phyloP scores from a whole-genome alignment of 2,888 invertebrate genomes.

The Euzophera pinguis region DNA sequence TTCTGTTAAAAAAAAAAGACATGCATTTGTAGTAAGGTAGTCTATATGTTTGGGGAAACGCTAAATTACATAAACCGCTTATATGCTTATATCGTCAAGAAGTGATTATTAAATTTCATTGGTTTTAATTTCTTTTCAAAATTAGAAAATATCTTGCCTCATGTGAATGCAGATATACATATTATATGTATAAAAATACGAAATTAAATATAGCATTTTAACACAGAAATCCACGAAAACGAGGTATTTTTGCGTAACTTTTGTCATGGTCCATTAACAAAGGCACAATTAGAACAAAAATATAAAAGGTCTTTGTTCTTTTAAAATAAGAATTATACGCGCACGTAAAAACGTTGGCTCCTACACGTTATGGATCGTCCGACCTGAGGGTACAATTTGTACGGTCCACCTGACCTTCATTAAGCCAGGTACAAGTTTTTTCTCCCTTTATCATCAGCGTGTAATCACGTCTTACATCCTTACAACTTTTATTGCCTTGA shows the following conservation, averaged over 20 bases:
- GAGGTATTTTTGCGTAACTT: background rate
- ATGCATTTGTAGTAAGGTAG: no score
- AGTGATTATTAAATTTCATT: no score
- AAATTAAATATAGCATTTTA: no score
- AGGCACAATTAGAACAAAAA: background rate
- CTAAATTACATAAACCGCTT: no score
- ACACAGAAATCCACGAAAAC: no score
- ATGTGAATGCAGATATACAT: no score
- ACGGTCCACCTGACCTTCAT: constrained; percentile 6
- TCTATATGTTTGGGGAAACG: no score
- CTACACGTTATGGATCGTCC: background rate
- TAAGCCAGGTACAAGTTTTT: constrained; percentile 4
- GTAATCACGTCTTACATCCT: constrained; percentile 1
- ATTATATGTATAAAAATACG: no score
- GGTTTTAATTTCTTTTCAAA: no score
- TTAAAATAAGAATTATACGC: background rate
- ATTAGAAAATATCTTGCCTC: no score
- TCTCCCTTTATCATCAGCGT: background rate
- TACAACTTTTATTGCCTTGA: constrained; percentile 1
- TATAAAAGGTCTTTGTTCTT: background rate
- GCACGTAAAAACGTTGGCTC: background rate
- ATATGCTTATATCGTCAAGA: no score
- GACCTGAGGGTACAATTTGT: constrained; percentile 2
- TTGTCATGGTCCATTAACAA: background rate
- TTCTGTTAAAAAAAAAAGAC: no score